These are phyloP conservation scores for Platalea minor DNA, from an alignment of 2,797 vertebrate genomes.

Conservation along the genomic window DNA sequence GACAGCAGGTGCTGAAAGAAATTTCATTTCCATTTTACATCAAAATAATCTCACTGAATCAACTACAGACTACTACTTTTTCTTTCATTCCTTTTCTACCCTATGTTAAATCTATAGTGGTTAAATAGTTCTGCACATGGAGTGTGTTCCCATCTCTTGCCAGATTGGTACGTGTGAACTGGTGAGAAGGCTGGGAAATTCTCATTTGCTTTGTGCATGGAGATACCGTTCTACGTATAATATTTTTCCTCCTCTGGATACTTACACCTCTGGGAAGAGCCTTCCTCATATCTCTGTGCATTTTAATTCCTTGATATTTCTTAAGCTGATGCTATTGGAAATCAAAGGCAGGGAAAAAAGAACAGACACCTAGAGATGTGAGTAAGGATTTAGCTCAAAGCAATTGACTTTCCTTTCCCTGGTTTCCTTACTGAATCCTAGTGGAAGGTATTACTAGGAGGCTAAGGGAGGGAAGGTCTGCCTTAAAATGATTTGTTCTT, in stretches of 20 bases:
- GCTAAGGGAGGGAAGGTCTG: background rate
- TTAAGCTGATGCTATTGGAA: background rate
- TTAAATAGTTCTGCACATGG: fast-evolving
- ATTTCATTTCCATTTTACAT: background rate
- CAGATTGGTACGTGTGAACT: background rate
- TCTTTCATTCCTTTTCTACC: background rate
- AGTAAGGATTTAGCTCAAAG: background rate
- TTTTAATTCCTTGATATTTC: background rate
- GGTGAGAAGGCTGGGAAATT: background rate
- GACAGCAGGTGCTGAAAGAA: background rate
- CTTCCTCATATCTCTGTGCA: background rate
- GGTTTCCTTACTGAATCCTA: background rate
- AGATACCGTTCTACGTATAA: background rate
- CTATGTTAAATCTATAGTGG: background rate
- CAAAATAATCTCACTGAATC: background rate
- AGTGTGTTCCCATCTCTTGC: background rate
- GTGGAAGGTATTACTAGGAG: background rate
- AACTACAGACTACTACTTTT: background rate
- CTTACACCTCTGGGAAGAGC: background rate
- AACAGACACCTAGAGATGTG: background rate
- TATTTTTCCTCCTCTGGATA: background rate
- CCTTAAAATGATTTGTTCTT: background rate
- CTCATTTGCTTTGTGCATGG: background rate
- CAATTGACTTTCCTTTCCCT: background rate
- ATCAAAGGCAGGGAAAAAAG: background rate